A percentile compares a stretch with the other conserved stretches of the same genome.
phyloP scores from a whole-genome alignment of 1,140 invertebrate genomes.

The Lordiphosa stackelbergi region DNA sequence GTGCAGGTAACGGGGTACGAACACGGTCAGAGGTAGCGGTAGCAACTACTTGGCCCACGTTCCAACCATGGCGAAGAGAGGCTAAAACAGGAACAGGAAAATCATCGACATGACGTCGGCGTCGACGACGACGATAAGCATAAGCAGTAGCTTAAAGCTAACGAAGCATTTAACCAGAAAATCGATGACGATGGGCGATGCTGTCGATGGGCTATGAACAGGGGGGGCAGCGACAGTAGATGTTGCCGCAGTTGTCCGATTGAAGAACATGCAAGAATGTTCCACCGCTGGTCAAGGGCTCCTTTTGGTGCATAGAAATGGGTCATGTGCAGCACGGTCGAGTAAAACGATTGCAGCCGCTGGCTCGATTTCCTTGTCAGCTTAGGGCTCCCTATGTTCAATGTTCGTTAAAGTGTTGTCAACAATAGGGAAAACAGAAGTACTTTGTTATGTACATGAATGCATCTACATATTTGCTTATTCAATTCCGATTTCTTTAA shows the following conservation, averaged over 20 bases:
- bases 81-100: constrained; percentile 3
- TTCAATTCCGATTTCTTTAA: no score
- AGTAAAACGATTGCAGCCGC: neutral
- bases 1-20: constrained; percentile 7
- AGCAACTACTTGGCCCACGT: constrained; percentile 1
- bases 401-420: neutral
- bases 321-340: constrained; percentile 2
- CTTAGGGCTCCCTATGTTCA: neutral
- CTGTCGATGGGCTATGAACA: constrained; percentile 1
- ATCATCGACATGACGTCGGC: constrained; percentile 13
- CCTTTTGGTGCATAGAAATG: neutral
- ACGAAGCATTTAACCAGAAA: constrained; percentile 25
- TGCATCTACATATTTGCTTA: no score
- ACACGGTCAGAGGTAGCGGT: constrained; percentile 14
- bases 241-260: constrained; percentile 4
- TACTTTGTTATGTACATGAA: no score
- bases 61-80: constrained; percentile 3
- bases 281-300: neutral
- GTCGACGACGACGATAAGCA: constrained; percentile 9
- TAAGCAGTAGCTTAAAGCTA: constrained; percentile 25
- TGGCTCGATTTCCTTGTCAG: constrained; percentile 1
- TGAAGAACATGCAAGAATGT: constrained; percentile 4
- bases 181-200: constrained; percentile 14
- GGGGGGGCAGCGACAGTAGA: constrained; percentile 2
- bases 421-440: no score